These are phyloP conservation scores for Sternotherus odoratus DNA, from an alignment of 2,797 vertebrate genomes.

Conservation along the genomic window DNA sequence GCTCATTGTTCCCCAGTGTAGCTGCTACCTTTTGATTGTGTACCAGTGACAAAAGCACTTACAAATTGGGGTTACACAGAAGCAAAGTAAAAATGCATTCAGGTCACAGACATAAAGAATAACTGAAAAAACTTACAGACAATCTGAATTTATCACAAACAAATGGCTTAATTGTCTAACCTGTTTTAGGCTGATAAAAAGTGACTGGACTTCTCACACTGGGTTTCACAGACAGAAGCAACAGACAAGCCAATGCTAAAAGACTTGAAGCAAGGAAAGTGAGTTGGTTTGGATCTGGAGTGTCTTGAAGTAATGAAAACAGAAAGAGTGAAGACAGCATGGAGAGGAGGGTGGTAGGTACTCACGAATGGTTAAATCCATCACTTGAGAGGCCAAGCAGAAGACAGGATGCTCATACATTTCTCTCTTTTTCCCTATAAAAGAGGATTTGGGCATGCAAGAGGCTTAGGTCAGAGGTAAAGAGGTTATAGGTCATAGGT, in stretches of 20 bases:
- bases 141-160: slow-evolving; percentile 93
- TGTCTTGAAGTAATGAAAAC: slow-evolving; percentile 86
- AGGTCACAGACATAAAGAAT: slow-evolving; percentile 92
- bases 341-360: slow-evolving; percentile 92
- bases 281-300: slow-evolving; percentile 86
- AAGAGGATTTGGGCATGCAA: slow-evolving; percentile 99
- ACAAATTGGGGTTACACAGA: slow-evolving; percentile 93
- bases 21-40: slow-evolving; percentile 88
- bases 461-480: slow-evolving; percentile 96
- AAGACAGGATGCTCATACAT: slow-evolving; percentile 99
- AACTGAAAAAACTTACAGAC: slow-evolving; percentile 92
- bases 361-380: slow-evolving; percentile 99
- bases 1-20: slow-evolving; percentile 79
- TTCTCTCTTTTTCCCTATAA: slow-evolving; percentile 99
- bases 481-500: slow-evolving; percentile 90
- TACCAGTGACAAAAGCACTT: slow-evolving; percentile 93
- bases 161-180: slow-evolving; percentile 89
- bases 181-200: slow-evolving; percentile 85
- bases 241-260: slow-evolving; percentile 89
- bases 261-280: slow-evolving; percentile 86
- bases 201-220: slow-evolving; percentile 88
- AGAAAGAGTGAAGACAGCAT: slow-evolving; percentile 85
- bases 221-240: slow-evolving; percentile 89
- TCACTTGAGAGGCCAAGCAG: slow-evolving; percentile 99
- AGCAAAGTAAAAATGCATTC: slow-evolving; percentile 99